phyloP scores from a whole-genome alignment of 2,113 vertebrate genomes.

The Anoplopoma fimbria region DNA sequence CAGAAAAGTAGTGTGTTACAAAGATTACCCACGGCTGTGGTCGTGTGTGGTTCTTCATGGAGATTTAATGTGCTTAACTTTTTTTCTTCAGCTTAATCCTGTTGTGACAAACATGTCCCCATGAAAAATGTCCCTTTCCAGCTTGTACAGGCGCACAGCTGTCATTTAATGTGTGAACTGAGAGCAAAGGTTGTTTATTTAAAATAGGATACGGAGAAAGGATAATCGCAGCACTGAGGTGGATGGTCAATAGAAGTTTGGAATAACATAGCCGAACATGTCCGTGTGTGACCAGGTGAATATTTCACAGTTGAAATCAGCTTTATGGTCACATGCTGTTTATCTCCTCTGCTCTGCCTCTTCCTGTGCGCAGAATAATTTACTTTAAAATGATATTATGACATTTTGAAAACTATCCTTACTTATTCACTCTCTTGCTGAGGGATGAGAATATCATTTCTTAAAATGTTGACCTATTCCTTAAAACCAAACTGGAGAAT shows the following conservation, averaged over 20 bases:
- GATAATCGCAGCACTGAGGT: neutral
- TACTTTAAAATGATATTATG: neutral
- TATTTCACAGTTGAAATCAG: neutral
- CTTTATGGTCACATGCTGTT: neutral
- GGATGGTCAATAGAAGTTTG: neutral
- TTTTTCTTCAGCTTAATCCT: constrained; percentile 33
- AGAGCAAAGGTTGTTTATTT: neutral
- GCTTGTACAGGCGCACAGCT: neutral
- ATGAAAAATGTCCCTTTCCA: constrained; percentile 2
- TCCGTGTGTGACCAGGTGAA: neutral
- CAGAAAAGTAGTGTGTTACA: constrained; percentile 38
- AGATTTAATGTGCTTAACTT: constrained; percentile 60
- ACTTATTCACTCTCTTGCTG: neutral
- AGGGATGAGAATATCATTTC: neutral
- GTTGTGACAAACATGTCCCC: constrained; percentile 24
- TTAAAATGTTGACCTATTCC: neutral
- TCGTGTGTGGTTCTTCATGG: constrained; percentile 48
- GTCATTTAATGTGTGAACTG: constrained; percentile 8
- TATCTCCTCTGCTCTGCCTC: neutral
- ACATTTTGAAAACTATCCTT: neutral
- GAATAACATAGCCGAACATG: neutral
- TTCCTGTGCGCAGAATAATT: neutral
- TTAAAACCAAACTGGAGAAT: neutral
- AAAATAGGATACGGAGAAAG: neutral
- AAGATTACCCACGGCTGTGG: constrained; percentile 43